Evolutionary conservation across 2,888 invertebrate species (phyloP), one percentile per base, ranked within the genome.

Genomic region (Parnassius orleans): DNA sequence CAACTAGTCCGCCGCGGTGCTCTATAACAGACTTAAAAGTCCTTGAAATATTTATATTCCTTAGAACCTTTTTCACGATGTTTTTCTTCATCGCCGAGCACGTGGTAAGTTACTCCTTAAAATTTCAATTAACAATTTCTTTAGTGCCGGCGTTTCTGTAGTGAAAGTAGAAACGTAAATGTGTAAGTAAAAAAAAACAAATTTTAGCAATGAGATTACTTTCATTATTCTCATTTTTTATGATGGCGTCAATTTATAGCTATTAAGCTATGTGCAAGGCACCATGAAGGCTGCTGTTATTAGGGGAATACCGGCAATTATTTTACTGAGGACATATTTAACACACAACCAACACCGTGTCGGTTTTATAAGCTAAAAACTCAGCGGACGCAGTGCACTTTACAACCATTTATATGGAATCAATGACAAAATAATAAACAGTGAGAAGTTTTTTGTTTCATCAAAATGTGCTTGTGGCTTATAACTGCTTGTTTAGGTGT

Each of bases 161-260:
- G 33, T 33, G 33, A 33, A 33, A 33, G 33, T 33, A 33, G 33
- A 33, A 33, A 33, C 1, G 33, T 5, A 33, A 33, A 33, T 33
- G 33, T 33, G 33, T 7, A 33, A 33, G 33, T 33, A 33, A 33
- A 33, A 33, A 33, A 24, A 33, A 7, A 33, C 5, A 33, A 33
- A 33, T 33, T 33, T 33, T 33, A 33, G 5, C 33, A 33, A 33
- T 33, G 33, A 33, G 5, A 73, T 77, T 74, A 75, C 81, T 84
- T 87, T 84, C 82, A 81, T 84, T 80, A 86, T 83, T 80, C 80
- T 80, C 81, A 81, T 86, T 83, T 83, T 5, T 76, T 81, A 75
- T 87, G 84, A 89, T 90, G 88, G 86, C 87, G 78, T 82, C 83
- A 88, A 90, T 90, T 89, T 88, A 79, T 83, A 84, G 83, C 86